These are phyloP conservation scores for Hipparchia sbordonii DNA, from an alignment of 2,888 invertebrate species.

Conservation along the genomic window DNA sequence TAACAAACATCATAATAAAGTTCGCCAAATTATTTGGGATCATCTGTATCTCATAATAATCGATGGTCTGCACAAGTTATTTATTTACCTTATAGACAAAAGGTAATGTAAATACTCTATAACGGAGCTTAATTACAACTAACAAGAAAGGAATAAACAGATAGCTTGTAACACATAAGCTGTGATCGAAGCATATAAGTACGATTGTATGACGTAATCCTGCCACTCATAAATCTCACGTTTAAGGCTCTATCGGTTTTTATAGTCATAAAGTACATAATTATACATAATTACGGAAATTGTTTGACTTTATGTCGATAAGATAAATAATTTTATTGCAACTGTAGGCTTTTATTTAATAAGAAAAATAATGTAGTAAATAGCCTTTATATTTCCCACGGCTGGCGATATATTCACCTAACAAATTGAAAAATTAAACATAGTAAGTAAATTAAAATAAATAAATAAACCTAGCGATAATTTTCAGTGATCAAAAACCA, in stretches of 20 bases:
- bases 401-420: background rate
- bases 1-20: no score
- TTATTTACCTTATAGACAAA: constrained; percentile 4
- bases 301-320: constrained; percentile 15
- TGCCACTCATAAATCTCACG: constrained; percentile 32
- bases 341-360: constrained; percentile 3
- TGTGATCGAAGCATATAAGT: background rate
- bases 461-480: no score
- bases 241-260: constrained; percentile 25
- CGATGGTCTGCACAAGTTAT: background rate
- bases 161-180: background rate
- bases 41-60: no score
- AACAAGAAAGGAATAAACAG: constrained; percentile 12
- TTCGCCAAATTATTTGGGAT: no score
- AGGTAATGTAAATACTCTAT: constrained; percentile 23
- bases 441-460: background rate
- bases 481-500: no score
- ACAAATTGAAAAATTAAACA: background rate
- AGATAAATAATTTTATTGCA: constrained; percentile 1
- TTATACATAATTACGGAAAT: constrained; percentile 10
- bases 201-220: constrained; percentile 27
- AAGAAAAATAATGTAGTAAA: background rate
- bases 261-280: constrained; percentile 19
- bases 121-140: constrained; percentile 36
- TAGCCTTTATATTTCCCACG: constrained; percentile 3